Evolutionary conservation across 2,888 invertebrate genomes (phyloP).

Genomic region (Polydrusus tereticollis): DNA sequence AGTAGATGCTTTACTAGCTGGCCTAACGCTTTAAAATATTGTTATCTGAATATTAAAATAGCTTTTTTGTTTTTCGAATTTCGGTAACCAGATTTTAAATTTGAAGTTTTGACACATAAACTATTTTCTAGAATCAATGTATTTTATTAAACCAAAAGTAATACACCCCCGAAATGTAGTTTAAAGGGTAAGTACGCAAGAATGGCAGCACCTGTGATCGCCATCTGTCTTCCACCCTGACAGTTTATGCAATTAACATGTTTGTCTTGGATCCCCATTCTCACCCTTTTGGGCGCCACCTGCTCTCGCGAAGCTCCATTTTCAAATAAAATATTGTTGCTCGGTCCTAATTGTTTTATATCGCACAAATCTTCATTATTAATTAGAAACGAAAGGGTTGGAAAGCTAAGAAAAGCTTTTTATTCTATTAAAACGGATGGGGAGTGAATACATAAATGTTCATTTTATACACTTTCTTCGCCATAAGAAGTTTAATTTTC

Average conservation of each 20-base stretch:
- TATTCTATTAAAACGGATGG: slow-evolving; percentile 50
- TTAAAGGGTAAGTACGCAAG: slow-evolving; percentile 47
- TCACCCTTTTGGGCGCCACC: slow-evolving; percentile 52
- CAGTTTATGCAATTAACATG: slow-evolving; percentile 63
- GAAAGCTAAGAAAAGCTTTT: slow-evolving; percentile 56
- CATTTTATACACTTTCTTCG: slow-evolving; percentile 53
- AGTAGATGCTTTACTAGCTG: no score
- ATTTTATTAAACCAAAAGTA: slow-evolving; percentile 8
- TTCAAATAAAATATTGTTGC: slow-evolving; percentile 51
- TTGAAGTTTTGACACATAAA: not conserved
- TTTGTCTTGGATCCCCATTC: slow-evolving; percentile 56
- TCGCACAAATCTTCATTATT: slow-evolving; percentile 58
- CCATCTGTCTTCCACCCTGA: slow-evolving; percentile 63
- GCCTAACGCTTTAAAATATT: no score
- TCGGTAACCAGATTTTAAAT: no score
- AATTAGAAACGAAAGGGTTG: slow-evolving; percentile 58
- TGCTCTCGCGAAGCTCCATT: slow-evolving; percentile 46
- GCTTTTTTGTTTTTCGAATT: no score
- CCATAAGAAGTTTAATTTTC: slow-evolving; percentile 8
- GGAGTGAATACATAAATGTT: slow-evolving; percentile 53
- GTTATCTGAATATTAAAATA: no score
- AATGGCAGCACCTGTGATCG: slow-evolving; percentile 61
- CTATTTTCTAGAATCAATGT: not conserved
- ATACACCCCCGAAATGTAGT: slow-evolving; percentile 9
- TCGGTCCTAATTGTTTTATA: slow-evolving; percentile 55